Conservation (phyloP, 2,888 invertebrate species). For the Calliopum simillimum region DNA sequence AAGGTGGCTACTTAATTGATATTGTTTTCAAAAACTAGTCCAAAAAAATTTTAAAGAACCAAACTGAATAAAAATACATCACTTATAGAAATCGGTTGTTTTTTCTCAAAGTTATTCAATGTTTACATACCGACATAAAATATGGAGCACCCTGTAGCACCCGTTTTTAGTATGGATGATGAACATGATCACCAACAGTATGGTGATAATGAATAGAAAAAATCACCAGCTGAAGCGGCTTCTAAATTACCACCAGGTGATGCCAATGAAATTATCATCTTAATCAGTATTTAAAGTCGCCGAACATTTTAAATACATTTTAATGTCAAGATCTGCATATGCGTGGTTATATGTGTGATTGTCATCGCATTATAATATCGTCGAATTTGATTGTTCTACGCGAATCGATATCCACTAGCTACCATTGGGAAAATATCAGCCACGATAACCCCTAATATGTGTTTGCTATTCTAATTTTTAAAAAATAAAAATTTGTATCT, state of each 20-base stretch:
- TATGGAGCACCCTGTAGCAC: too few relatives aligned
- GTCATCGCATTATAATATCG: constrained; percentile 86
- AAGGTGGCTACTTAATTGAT: too few relatives aligned
- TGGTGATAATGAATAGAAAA: constrained; percentile 48
- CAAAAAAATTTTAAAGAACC: too few relatives aligned
- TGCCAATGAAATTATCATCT: constrained; percentile 81
- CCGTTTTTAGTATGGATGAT: constrained; percentile 95
- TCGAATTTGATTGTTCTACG: constrained; percentile 88
- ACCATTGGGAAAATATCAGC: constrained; percentile 98
- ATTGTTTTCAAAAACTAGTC: too few relatives aligned
- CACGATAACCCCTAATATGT: too few relatives aligned
- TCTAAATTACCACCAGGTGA: constrained; percentile 71
- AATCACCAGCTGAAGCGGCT: constrained; percentile 64
- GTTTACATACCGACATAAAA: too few relatives aligned
- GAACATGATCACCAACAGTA: constrained; percentile 74
- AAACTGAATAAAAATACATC: too few relatives aligned
- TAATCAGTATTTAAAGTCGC: constrained; percentile 85
- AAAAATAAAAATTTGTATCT: too few relatives aligned
- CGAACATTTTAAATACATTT: constrained; percentile 87
- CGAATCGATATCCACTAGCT: constrained; percentile 85
- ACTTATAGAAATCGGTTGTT: too few relatives aligned
- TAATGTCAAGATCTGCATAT: constrained; percentile 93
- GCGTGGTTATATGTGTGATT: constrained; percentile 89
- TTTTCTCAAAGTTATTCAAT: too few relatives aligned
- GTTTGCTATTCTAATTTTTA: too few relatives aligned